Percentiles rank a stretch among this genome's conserved stretches.
phyloP scores from a whole-genome alignment of 2,888 invertebrate genomes.

The Melitaea athalia region DNA sequence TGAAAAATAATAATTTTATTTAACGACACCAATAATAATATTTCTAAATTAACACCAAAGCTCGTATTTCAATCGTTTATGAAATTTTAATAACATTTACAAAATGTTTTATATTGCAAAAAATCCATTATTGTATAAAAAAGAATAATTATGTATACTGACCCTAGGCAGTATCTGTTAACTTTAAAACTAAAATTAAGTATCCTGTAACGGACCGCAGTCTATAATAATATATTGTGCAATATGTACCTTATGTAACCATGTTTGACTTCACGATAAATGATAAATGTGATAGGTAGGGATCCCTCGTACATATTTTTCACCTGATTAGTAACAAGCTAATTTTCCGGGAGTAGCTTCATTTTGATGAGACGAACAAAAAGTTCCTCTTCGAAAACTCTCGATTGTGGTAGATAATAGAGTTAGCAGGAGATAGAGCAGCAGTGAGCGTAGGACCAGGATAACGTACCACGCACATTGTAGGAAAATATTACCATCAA shows the following conservation, averaged over 20 bases:
- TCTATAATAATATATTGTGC: slow-evolving; percentile 11
- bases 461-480: no score
- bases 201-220: slow-evolving; percentile 12
- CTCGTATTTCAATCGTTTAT: neutral
- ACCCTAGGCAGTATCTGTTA: neutral
- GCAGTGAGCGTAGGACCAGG: no score
- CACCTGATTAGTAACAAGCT: no score
- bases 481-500: no score
- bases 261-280: slow-evolving; percentile 15
- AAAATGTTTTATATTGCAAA: neutral
- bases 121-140: neutral
- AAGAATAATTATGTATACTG: neutral
- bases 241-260: slow-evolving; percentile 8
- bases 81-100: neutral
- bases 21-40: no score
- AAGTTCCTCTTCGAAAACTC: no score
- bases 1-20: neutral
- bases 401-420: no score
- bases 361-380: no score
- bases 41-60: neutral
- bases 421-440: no score
- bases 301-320: no score
- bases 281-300: slow-evolving; percentile 18
- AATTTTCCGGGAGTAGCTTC: no score
- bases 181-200: neutral